phyloP scores from a whole-genome alignment of 2,888 invertebrate genomes.

The Scelioninae gen. 2 region DNA sequence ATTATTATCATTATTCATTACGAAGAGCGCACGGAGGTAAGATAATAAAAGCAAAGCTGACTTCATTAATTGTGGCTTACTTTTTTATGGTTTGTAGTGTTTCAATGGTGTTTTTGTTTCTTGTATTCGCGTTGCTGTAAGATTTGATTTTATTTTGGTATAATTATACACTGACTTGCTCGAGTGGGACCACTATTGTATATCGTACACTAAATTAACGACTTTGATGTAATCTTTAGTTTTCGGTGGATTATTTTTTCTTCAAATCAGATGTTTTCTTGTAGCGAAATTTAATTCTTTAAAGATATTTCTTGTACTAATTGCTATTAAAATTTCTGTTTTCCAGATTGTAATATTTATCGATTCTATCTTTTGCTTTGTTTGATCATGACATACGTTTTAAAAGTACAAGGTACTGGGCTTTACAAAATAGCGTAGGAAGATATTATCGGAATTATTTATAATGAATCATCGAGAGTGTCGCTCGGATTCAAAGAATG shows the following conservation, averaged over 20 bases:
- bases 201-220: not conserved
- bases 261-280: not conserved
- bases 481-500: conserved; percentile 9
- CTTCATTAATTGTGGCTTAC: conserved; percentile 32
- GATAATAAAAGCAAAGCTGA: conserved; percentile 58
- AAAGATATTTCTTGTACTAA: not conserved
- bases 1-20: conserved; percentile 62
- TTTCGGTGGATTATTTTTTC: too few relatives aligned
- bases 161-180: not conserved
- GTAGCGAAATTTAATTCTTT: not conserved
- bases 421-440: not conserved
- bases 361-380: conserved; percentile 6
- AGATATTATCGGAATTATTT: conserved; percentile 8
- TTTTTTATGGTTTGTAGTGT: conserved; percentile 20
- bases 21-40: conserved; percentile 58
- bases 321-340: not conserved
- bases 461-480: conserved; percentile 8
- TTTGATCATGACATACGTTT: not conserved
- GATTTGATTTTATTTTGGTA: conserved; percentile 6
- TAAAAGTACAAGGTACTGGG: not conserved
- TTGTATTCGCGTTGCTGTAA: not conserved
- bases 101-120: not conserved
- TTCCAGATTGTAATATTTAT: not conserved
- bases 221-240: not conserved
- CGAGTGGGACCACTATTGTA: conserved; percentile 6